Percentiles rank a stretch among this genome's conserved stretches.
phyloP scores from a whole-genome alignment of 2,797 vertebrate genomes.

The Sandelia bainsii region DNA sequence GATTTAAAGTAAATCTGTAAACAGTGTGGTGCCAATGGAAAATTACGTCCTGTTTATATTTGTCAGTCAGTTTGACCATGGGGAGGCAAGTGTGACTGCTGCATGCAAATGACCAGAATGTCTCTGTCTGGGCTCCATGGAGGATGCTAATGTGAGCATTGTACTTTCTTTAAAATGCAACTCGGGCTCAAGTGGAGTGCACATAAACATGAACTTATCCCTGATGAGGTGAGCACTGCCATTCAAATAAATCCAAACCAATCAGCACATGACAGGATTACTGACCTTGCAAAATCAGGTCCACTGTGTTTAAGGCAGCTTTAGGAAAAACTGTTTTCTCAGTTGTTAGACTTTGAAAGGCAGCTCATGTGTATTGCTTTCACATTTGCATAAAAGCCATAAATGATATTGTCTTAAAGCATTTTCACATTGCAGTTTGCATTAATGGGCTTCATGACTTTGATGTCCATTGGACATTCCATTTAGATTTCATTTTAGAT shows the following conservation, averaged over 20 bases:
- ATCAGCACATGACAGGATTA: conserved; percentile 67
- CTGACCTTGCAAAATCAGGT: conserved; percentile 52
- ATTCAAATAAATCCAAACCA: conserved; percentile 68
- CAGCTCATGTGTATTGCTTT: conserved; percentile 29
- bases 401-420: conserved; percentile 14
- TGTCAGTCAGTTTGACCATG: conserved; percentile 61
- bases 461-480: conserved; percentile 3
- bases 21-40: conserved; percentile 55
- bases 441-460: neutral
- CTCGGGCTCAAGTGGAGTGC: conserved; percentile 49
- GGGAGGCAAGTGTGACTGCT: conserved; percentile 47
- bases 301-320: conserved; percentile 30
- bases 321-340: conserved; percentile 33
- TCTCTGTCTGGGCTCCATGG: conserved; percentile 33
- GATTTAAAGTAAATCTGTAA: conserved; percentile 46
- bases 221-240: conserved; percentile 73
- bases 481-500: neutral
- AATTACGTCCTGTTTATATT: conserved; percentile 70
- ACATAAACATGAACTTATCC: conserved; percentile 68
- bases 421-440: conserved; percentile 7
- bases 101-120: conserved; percentile 68
- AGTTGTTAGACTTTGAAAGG: conserved; percentile 27
- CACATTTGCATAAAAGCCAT: conserved; percentile 3
- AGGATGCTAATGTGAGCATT: conserved; percentile 65
- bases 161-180: conserved; percentile 66